Evolutionary conservation across 2,113 vertebrate species (phyloP).

Genomic region (Smithornis capensis): DNA sequence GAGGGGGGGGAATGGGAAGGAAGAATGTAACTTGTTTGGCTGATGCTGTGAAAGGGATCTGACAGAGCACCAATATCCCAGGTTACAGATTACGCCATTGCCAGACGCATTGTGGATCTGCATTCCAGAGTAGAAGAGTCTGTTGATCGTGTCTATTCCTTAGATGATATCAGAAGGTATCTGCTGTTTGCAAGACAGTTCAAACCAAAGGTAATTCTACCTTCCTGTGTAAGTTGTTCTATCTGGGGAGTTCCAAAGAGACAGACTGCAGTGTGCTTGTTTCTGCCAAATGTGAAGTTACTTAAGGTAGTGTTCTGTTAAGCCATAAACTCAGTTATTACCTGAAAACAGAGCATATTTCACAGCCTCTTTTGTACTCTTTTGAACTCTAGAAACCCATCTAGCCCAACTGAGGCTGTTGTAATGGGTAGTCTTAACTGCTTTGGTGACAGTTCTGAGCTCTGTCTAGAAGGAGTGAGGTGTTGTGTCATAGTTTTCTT

Average conservation of each 20-base stretch:
- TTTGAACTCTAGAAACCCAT: neutral
- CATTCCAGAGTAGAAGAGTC: constrained; percentile 93
- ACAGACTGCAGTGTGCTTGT: neutral
- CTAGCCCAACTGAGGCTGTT: neutral
- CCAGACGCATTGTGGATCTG: constrained; percentile 94
- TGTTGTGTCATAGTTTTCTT: neutral
- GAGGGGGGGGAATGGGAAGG: neutral
- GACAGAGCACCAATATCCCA: constrained; percentile 46
- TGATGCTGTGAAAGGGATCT: neutral
- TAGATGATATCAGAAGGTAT: constrained; percentile 96
- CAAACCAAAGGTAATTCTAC: constrained; percentile 89
- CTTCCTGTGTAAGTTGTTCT: neutral
- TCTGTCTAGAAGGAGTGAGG: neutral
- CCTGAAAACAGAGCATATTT: neutral
- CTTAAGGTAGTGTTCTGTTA: neutral
- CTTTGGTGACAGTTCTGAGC: neutral
- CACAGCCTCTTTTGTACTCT: neutral
- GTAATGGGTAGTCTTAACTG: neutral
- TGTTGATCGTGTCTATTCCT: constrained; percentile 89
- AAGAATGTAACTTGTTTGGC: neutral
- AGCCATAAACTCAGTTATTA: neutral
- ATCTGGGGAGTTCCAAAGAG: neutral
- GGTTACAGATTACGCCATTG: constrained; percentile 98
- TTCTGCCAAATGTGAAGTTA: neutral
- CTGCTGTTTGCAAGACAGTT: constrained; percentile 96